Conservation (phyloP, 2,797 vertebrate genomes). For the Valencia hispanica region DNA sequence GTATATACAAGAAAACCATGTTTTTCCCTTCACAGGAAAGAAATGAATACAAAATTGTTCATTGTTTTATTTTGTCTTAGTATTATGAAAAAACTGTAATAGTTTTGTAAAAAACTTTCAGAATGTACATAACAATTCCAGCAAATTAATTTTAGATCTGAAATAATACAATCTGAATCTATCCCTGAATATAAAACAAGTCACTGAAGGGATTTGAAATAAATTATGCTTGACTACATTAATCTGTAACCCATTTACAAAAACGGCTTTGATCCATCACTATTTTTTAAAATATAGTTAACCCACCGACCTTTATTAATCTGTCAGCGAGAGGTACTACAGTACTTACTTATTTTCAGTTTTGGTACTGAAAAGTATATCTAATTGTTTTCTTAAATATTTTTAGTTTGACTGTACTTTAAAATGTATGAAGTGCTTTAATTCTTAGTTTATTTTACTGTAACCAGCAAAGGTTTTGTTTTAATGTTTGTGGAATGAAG, state of each 20-base stretch:
- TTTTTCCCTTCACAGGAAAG: not conserved
- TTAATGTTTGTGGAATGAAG: not conserved
- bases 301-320: no score
- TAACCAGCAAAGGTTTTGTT: not conserved
- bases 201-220: not conserved
- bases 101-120: not conserved
- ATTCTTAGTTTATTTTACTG: not conserved
- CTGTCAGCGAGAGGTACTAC: not conserved
- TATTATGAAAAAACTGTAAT: not conserved
- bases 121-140: not conserved
- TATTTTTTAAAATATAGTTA: not conserved
- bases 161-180: not conserved
- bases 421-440: not conserved
- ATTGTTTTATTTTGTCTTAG: not conserved
- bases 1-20: not conserved
- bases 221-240: not conserved
- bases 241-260: not conserved
- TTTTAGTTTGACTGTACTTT: not conserved
- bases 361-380: not conserved
- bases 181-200: not conserved
- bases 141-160: not conserved
- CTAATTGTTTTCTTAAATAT: not conserved
- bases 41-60: not conserved
- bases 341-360: not conserved
- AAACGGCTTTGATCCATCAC: not conserved